Evolutionary conservation across 2,888 invertebrate genomes (phyloP), one percentile per base, ranked within the genome.

Genomic region (Antitype chi): DNA sequence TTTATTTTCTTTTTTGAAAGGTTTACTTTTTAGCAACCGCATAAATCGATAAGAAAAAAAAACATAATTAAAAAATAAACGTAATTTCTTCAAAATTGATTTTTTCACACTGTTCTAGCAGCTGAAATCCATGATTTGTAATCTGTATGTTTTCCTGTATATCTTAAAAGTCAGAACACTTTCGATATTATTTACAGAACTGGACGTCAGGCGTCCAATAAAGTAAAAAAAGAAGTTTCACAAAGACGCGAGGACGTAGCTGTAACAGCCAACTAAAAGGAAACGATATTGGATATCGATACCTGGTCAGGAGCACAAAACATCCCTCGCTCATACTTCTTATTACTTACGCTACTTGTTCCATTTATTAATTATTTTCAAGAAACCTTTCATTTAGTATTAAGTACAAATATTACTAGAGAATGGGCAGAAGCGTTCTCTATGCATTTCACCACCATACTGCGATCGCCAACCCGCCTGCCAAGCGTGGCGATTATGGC

Each of bases 201-300:
- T 9, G 43, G 43, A 43, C 4, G 1, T 11, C 49, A 4, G 1
- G n/a, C 3, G 15, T 64, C 4, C 11, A 4, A 23, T n/a, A 20
- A 25, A 74, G 59, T 49, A 49, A 49, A 20, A 60, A 49, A n/a
- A 55, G 1, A 17, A 38, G 9, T 25, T 49, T 38, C 38, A 71
- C 71, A 11, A 28, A 47, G 28, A 28, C 11, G 38, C 15, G 38
- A 74, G 63, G 32, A 25, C 38, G 25, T 25, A 49, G 25, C 32
- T 55, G 47, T 17, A 49, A 77, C 47, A 49, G 66, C 47, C 47
- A 77, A 63, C 23, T 55, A 38, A 73, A 70, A 73, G 38, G 25
- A 62, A 69, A 78, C 62, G 32, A 63, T 73, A 73, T 72, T 62
- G 74, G 59, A 60, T 62, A 75, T 73, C 67, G 25, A 82, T 78